Evolutionary conservation across 1,140 invertebrate genomes (phyloP), one percentile per base, ranked within the genome.

Genomic region (Homalodisca vitripennis): DNA sequence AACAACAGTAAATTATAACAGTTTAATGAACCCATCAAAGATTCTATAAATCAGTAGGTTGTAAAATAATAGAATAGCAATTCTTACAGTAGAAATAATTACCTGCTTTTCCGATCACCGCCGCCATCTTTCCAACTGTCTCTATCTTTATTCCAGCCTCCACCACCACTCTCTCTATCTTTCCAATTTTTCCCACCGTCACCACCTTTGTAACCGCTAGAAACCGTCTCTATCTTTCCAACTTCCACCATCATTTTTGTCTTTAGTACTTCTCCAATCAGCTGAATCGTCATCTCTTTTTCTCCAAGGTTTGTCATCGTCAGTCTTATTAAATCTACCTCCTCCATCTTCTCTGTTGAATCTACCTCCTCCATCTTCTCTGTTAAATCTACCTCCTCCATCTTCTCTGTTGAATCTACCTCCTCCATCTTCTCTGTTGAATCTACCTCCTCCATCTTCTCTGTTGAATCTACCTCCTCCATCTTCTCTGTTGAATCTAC

Each of bases 251-350:
- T 64, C 70, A 63, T 55, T n/a, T 34, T 14, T 64, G 47, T 13
- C 67, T 32, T 26, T 55, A 62, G n/a, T 29, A 62, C 10, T 26
- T 68, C 48, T 46, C 55, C 41, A 62, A 48, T 46, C 62, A 57
- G 73, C 31, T 71, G 69, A 31, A 26, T 71, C 48, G 32, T 46
- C 73, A 13, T 71, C 73, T 1, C 73, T 71, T 72, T 57, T 73
- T 24, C 41, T 66, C 20, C 32, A 46, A 2, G 32, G 14, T 47
- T 24, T 51, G 46, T 22, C 57, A 73, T 67, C 71, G 24, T 0
- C 75, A 74, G 10, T 51, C 60, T 34, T 71, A 73, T 12, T 69
- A 51, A 64, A 64, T 31, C 30, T 32, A 10, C 62, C 34, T 3
- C 62, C 51, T 63, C 68, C 32, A 46, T 13, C 20, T 46, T 41